Evolutionary conservation across 2,797 vertebrate species (phyloP).

Genomic region (Thalassophryne amazonica): DNA sequence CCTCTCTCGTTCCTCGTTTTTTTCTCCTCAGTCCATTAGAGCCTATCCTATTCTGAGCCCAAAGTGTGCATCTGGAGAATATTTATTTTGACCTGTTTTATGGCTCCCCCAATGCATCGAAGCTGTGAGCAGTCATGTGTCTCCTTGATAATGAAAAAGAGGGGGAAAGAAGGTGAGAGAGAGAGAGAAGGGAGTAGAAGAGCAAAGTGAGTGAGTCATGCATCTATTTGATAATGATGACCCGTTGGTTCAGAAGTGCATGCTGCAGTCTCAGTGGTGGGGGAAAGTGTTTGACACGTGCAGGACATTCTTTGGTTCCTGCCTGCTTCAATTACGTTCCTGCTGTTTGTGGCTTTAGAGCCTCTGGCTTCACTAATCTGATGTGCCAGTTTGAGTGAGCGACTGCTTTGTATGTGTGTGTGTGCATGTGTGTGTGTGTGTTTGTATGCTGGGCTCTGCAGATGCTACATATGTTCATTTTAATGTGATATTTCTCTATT

Average conservation of each 20-base stretch:
- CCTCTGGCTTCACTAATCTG: conserved; percentile 61
- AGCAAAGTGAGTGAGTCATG: conserved; percentile 32
- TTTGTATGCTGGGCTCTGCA: not conserved
- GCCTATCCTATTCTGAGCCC: conserved; percentile 20
- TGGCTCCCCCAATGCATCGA: conserved; percentile 48
- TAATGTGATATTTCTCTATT: no score
- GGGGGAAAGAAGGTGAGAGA: conserved; percentile 6
- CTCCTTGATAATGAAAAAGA: conserved; percentile 59
- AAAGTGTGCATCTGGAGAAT: conserved; percentile 33
- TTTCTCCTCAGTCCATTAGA: conserved; percentile 15
- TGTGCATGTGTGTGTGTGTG: conserved; percentile 16
- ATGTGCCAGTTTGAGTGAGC: no score
- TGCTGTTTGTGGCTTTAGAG: conserved; percentile 70
- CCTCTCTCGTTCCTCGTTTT: not conserved
- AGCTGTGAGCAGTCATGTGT: conserved; percentile 61
- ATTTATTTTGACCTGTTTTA: conserved; percentile 52
- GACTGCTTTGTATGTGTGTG: conserved; percentile 33
- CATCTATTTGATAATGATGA: conserved; percentile 67
- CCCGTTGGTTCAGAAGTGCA: conserved; percentile 59
- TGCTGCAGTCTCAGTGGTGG: conserved; percentile 38
- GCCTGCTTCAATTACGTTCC: conserved; percentile 77
- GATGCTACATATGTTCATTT: not conserved
- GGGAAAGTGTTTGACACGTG: conserved; percentile 51
- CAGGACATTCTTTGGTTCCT: conserved; percentile 59
- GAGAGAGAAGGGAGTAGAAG: not conserved